These are phyloP conservation scores for Cacoxenus indagator DNA, from an alignment of 2,888 invertebrate species.

Conservation along the genomic window DNA sequence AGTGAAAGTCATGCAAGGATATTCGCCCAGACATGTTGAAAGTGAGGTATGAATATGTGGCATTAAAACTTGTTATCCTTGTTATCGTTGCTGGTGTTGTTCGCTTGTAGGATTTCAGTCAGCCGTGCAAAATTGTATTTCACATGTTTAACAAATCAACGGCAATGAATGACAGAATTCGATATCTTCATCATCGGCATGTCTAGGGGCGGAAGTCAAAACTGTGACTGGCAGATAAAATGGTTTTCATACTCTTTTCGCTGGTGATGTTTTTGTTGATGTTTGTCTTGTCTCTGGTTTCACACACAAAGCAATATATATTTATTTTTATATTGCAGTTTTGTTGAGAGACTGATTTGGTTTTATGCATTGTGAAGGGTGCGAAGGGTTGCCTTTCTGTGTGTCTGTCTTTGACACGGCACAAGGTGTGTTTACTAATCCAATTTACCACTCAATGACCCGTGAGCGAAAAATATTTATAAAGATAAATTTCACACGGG, in stretches of 20 bases:
- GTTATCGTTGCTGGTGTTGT: not conserved
- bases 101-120: slow-evolving; percentile 23
- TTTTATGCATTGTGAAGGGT: not conserved
- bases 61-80: not conserved
- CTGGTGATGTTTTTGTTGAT: not conserved
- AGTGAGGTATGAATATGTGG: not conserved
- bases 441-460: slow-evolving; percentile 40
- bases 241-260: slow-evolving; percentile 46
- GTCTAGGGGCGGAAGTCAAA: slow-evolving; percentile 11
- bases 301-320: no score
- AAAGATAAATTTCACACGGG: not conserved
- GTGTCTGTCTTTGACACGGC: slow-evolving; percentile 16
- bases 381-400: slow-evolving; percentile 22
- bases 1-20: not conserved
- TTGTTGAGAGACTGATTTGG: not conserved
- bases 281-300: not conserved
- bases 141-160: slow-evolving; percentile 48
- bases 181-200: not conserved
- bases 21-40: not conserved
- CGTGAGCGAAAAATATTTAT: slow-evolving; percentile 21
- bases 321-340: no score
- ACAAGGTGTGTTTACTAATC: slow-evolving; percentile 29
- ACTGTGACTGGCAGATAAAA: slow-evolving; percentile 36
- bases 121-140: slow-evolving; percentile 53
- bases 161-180: slow-evolving; percentile 23